A percentile compares a stretch with the other conserved stretches of the same genome.
Conservation (phyloP, 2,113 vertebrate species). For the Neoarius graeffei region DNA sequence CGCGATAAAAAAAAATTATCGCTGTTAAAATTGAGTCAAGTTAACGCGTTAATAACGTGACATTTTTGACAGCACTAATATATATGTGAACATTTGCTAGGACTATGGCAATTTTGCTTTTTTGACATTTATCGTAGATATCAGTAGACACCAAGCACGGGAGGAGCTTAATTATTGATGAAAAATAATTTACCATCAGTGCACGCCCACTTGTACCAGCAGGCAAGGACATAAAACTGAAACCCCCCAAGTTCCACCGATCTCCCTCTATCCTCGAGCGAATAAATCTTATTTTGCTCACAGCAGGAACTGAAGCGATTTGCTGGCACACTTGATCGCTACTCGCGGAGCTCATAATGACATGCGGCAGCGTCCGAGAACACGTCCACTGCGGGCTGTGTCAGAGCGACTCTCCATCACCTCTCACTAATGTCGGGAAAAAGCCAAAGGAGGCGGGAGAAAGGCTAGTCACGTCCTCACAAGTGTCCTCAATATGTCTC, state of each 20-base stretch:
- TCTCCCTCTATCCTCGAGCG: too few relatives aligned
- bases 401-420: slow-evolving; percentile 26
- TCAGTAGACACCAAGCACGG: neutral
- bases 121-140: neutral
- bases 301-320: neutral
- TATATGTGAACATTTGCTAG: neutral
- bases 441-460: neutral
- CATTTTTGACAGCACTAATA: too few relatives aligned
- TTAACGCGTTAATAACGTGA: too few relatives aligned
- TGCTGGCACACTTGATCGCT: neutral
- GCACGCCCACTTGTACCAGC: neutral
- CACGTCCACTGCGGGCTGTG: slow-evolving; percentile 1
- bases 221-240: neutral
- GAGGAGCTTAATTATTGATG: neutral
- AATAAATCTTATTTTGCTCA: slow-evolving; percentile 19
- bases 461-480: slow-evolving; percentile 30
- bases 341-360: neutral
- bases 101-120: neutral
- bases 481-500: slow-evolving; percentile 44
- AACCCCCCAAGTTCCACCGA: neutral
- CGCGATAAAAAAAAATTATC: too few relatives aligned
- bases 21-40: too few relatives aligned
- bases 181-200: neutral
- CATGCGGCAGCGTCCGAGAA: neutral
- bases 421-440: neutral